Conservation (phyloP, 2,113 vertebrate genomes). For the Gymnocephalus cernua region DNA sequence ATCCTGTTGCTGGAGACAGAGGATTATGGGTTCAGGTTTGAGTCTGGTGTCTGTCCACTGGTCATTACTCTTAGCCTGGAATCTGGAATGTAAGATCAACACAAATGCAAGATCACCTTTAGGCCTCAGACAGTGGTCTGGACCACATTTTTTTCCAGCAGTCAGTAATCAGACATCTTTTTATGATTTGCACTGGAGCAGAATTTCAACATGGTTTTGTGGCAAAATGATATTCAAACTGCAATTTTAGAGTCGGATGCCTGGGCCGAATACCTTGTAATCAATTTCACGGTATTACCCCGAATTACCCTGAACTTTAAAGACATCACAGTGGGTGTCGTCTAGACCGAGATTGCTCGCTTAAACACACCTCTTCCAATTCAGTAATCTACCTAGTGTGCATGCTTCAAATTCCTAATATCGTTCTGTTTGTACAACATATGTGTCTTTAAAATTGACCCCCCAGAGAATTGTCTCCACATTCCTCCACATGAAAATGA, state of each 20-base stretch:
- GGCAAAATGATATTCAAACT: conserved; percentile 45
- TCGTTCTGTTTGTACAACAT: conserved; percentile 22
- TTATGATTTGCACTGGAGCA: conserved; percentile 40
- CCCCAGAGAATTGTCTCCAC: conserved; percentile 13
- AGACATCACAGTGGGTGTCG: conserved; percentile 48
- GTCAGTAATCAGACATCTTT: conserved; percentile 60
- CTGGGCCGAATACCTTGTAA: conserved; percentile 32
- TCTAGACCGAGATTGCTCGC: conserved; percentile 54
- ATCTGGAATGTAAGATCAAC: conserved; percentile 70
- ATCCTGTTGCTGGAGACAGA: conserved; percentile 59
- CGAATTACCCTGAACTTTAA: conserved; percentile 43
- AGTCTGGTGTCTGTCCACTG: conserved; percentile 66
- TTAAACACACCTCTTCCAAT: conserved; percentile 29
- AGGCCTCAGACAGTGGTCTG: conserved; percentile 65
- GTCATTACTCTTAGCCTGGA: conserved; percentile 61
- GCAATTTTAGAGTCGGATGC: conserved; percentile 23
- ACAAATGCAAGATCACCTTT: conserved; percentile 63
- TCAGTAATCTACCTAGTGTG: conserved; percentile 15
- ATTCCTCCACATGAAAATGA: conserved; percentile 74
- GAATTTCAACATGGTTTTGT: conserved; percentile 40
- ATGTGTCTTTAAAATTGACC: conserved; percentile 26
- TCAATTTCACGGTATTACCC: conserved; percentile 57
- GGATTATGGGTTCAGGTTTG: conserved; percentile 70
- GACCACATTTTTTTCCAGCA: conserved; percentile 52
- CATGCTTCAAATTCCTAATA: conserved; percentile 59